Evolutionary conservation across 2,888 invertebrate species (phyloP).

Genomic region (Rhorus exstirpatorius): DNA sequence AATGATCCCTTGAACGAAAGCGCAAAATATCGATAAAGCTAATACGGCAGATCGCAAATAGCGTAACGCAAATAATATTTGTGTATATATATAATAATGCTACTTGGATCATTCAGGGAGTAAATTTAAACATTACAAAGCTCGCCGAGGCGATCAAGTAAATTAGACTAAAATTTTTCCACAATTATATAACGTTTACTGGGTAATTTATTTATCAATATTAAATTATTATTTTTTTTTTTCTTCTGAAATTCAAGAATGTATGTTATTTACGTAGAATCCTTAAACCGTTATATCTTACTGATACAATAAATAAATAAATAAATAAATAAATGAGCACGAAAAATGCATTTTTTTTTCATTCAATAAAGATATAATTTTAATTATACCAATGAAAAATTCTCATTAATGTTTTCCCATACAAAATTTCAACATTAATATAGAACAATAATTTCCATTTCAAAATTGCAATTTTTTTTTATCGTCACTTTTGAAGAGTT

Average conservation of each 20-base stretch:
- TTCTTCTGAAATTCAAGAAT: conserved; percentile 31
- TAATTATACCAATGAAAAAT: no score
- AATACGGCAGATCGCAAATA: conserved; percentile 4
- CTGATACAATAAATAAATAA: not conserved
- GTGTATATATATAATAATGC: conserved; percentile 31
- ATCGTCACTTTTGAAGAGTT: no score
- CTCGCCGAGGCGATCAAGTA: conserved; percentile 42
- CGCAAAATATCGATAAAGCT: not conserved
- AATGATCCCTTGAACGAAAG: conserved; percentile 14
- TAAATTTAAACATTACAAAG: conserved; percentile 16
- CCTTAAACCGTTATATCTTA: conserved; percentile 1
- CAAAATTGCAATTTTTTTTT: no score
- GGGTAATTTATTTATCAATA: conserved; percentile 60
- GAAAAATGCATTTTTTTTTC: not conserved
- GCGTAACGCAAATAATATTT: conserved; percentile 16
- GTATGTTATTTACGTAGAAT: conserved; percentile 32
- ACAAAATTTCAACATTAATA: no score
- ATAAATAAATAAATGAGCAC: no score
- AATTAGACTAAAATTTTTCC: conserved; percentile 50
- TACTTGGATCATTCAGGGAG: not conserved
- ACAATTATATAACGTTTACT: conserved; percentile 46
- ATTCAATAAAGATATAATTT: conserved; percentile 7
- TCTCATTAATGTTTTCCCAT: no score
- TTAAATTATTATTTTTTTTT: no score
- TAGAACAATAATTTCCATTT: no score